Percentiles rank a stretch among this genome's conserved stretches.
Evolutionary conservation across 1,140 invertebrate genomes (phyloP).

Genomic region (Triops longicaudatus): DNA sequence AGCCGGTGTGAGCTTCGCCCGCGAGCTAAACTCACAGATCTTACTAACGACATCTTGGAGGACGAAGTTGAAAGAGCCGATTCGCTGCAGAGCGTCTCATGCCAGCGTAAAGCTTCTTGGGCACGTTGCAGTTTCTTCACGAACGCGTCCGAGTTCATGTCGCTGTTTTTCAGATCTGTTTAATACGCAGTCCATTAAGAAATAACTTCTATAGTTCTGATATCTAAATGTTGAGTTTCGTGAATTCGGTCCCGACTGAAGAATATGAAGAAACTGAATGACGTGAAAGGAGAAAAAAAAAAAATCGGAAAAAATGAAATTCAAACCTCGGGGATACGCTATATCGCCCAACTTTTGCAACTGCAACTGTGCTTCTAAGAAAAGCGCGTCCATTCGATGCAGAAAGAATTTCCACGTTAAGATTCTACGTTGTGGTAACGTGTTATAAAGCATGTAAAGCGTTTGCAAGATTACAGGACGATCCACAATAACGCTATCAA

Average conservation of each 20-base stretch:
- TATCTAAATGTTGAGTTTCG: no score
- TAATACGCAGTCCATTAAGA: no score
- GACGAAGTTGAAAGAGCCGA: neutral
- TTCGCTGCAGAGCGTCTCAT: slow-evolving; percentile 44
- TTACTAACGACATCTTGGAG: neutral
- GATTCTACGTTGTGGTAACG: slow-evolving; percentile 66
- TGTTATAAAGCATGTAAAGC: slow-evolving; percentile 88
- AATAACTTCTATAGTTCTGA: no score
- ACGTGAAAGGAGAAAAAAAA: no score
- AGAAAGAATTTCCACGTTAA: slow-evolving; percentile 97
- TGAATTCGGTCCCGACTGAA: no score
- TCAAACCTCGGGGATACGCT: slow-evolving; percentile 65
- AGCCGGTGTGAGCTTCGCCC: neutral
- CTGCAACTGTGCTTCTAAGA: slow-evolving; percentile 87
- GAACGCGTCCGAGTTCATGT: slow-evolving; percentile 79
- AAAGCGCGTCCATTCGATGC: slow-evolving; percentile 90
- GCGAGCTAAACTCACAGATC: neutral
- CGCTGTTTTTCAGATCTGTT: slow-evolving; percentile 86
- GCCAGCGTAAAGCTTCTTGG: slow-evolving; percentile 56
- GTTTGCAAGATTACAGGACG: slow-evolving; percentile 94
- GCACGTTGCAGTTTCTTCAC: slow-evolving; percentile 79
- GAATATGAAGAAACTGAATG: no score
- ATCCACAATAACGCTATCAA: slow-evolving; percentile 90
- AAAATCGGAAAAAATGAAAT: slow-evolving; percentile 18
- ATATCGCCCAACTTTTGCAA: slow-evolving; percentile 71